Base-by-base conservation (phyloP, 2,888 invertebrate species). In the Drosophila acutilabella region DNA sequence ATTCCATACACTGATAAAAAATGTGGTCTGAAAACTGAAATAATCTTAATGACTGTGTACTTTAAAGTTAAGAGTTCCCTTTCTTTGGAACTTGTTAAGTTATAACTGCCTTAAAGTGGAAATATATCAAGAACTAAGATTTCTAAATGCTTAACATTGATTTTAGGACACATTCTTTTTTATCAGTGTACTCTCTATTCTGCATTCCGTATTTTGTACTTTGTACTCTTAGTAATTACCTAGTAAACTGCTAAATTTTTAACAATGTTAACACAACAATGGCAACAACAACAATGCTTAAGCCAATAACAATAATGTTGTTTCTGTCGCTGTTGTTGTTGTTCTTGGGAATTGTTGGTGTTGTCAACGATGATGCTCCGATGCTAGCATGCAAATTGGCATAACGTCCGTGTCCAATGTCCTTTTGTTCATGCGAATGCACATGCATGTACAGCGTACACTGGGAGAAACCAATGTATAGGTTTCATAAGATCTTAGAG, bases 331-430 rank as follows among this genome's bases (percentile, higher is more conserved):
- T 11, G 11, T 18, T 54, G 44, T 42, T 58, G 26, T 30, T 40
- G n/a, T 14, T 45, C 20, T 20, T 20, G 18, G 33, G 30, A 44
- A 57, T 54, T 67, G 53, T 48, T 60, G 18, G 30, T 40, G 65
- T 60, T 60, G 62, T 44, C 26, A 38, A 30, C 54, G 60, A 40
- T 58, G 47, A 20, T 53, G 57, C 18, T 38, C 44, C 38, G 41
- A 36, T 13, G 44, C 50, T 58, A 60, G 75, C 69, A 84, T 79
- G 74, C 74, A 81, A 81, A 84, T 78, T 78, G 83, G 81, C 73
- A 73, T 73, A 78, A 73, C 64, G 51, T 61, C 60, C 59, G 48
- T 54, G 47, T 56, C 30, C 33, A 30, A 20, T 30, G 61, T 62
- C 57, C 45, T 56, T 11, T 23, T 56, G 18, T 38, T 7, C 20